Conservation (phyloP, 2,888 invertebrate genomes). For the Amblyjoppa fuscipennis region DNA sequence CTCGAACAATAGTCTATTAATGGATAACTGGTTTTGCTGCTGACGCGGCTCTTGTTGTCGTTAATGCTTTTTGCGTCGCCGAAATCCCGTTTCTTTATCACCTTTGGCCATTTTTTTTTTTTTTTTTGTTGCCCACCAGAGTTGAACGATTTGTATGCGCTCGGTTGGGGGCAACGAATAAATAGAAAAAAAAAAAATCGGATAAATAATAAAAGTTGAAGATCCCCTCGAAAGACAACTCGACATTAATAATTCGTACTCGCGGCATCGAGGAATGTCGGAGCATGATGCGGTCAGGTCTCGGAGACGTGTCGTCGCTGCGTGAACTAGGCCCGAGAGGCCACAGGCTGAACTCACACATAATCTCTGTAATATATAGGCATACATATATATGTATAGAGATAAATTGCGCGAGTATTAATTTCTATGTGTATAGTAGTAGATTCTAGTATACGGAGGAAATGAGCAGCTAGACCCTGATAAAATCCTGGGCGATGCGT, state of each 20-base stretch:
- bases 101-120: not conserved
- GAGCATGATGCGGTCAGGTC: slow-evolving; percentile 53
- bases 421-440: slow-evolving; percentile 50
- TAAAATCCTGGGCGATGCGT: slow-evolving; percentile 74
- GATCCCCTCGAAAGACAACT: slow-evolving; percentile 20
- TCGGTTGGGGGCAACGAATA: slow-evolving; percentile 30
- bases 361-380: slow-evolving; percentile 40
- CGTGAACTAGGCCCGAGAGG: slow-evolving; percentile 69
- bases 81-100: slow-evolving; percentile 1
- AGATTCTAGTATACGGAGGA: slow-evolving; percentile 45
- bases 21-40: slow-evolving; percentile 32
- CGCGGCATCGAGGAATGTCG: slow-evolving; percentile 63
- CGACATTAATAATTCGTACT: slow-evolving; percentile 64
- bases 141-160: slow-evolving; percentile 2
- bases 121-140: slow-evolving; percentile 1
- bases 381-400: slow-evolving; percentile 30
- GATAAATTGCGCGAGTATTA: slow-evolving; percentile 5
- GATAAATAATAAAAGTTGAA: not conserved
- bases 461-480: slow-evolving; percentile 65
- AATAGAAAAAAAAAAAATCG: not conserved
- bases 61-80: slow-evolving; percentile 2
- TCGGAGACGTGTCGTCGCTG: slow-evolving; percentile 68
- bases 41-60: slow-evolving; percentile 5
- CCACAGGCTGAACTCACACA: slow-evolving; percentile 58
- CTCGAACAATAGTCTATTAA: slow-evolving; percentile 57